Conservation (phyloP, 1,140 invertebrate genomes). For the Gryon sp. region DNA sequence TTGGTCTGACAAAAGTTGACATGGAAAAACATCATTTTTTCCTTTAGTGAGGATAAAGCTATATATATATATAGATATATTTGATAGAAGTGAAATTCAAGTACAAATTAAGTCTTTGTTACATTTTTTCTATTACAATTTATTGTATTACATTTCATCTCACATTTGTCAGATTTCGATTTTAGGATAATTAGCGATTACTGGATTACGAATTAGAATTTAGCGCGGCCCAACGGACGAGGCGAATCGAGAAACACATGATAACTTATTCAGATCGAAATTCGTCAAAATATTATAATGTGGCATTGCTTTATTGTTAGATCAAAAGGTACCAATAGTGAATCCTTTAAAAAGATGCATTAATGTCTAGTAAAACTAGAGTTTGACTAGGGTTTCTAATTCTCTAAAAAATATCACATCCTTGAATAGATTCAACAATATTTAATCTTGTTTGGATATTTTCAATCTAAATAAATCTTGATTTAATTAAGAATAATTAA, state of each 20-base stretch:
- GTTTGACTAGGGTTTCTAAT: too few relatives aligned
- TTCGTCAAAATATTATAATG: too few relatives aligned
- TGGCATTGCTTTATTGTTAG: too few relatives aligned
- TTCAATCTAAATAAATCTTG: too few relatives aligned
- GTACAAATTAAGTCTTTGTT: constrained; percentile 23
- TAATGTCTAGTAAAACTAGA: too few relatives aligned
- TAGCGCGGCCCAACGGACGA: constrained; percentile 28
- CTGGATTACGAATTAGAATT: neutral
- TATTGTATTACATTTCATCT: neutral
- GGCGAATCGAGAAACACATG: constrained; percentile 13
- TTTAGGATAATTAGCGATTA: constrained; percentile 6
- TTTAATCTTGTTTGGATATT: too few relatives aligned
- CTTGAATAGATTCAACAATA: too few relatives aligned
- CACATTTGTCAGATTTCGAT: constrained; percentile 3
- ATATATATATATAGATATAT: too few relatives aligned
- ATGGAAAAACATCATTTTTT: neutral
- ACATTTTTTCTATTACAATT: neutral
- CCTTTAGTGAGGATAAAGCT: neutral
- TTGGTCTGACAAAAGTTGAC: constrained; percentile 1
- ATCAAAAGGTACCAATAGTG: too few relatives aligned
- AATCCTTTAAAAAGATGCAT: too few relatives aligned
- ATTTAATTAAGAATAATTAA: too few relatives aligned
- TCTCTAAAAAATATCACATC: too few relatives aligned
- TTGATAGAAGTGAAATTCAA: constrained; percentile 15
- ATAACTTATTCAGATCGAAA: constrained; percentile 3